Conservation (phyloP, 2,888 invertebrate genomes). For the Acleris literana region DNA sequence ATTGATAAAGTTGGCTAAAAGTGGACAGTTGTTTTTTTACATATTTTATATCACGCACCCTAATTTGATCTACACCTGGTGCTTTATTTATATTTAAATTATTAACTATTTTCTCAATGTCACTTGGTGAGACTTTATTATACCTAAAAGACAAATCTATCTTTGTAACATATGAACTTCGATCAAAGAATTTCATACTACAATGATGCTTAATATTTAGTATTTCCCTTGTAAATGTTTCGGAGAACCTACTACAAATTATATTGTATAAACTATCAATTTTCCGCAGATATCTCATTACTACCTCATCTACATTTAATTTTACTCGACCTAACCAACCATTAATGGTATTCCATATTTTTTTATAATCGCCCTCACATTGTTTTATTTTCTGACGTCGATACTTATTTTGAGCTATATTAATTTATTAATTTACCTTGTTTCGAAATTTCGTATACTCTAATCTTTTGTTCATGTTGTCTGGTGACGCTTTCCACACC, state of each 20-base stretch:
- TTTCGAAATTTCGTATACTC: background rate
- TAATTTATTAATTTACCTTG: background rate
- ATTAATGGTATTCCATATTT: constrained; percentile 7
- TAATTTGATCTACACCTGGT: background rate
- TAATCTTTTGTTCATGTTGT: background rate
- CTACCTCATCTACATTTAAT: constrained; percentile 11
- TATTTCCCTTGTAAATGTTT: constrained; percentile 2
- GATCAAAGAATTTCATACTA: constrained; percentile 1
- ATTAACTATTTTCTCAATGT: constrained; percentile 13
- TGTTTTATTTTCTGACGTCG: background rate
- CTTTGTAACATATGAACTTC: background rate
- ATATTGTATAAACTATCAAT: background rate
- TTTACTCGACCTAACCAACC: constrained; percentile 4
- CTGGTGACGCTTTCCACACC: background rate
- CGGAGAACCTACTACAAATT: background rate
- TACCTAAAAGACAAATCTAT: constrained; percentile 15
- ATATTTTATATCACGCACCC: too few species aligned
- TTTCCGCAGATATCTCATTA: constrained; percentile 5
- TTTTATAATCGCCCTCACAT: constrained; percentile 3
- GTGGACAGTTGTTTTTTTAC: too few species aligned
- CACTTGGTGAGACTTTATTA: constrained; percentile 5
- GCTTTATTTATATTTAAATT: background rate
- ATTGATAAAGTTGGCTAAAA: too few species aligned
- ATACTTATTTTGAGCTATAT: background rate
- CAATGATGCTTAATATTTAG: constrained; percentile 2